Evolutionary conservation across 2,113 vertebrate genomes (phyloP), one percentile per base, ranked within the genome.

Genomic region (Hiodon alosoides): DNA sequence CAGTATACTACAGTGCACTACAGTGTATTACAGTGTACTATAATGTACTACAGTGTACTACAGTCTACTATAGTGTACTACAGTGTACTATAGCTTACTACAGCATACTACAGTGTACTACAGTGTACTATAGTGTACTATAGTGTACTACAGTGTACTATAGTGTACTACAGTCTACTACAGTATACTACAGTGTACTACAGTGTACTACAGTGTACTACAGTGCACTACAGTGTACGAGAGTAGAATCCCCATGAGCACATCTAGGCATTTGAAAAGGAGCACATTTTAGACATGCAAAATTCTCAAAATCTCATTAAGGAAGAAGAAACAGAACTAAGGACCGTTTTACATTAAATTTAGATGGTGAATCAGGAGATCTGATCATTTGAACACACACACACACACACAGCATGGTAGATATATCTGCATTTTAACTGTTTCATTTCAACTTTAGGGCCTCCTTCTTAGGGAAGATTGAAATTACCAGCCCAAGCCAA

Each of bases 401-500:
- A 70, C 73, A 67, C 50, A 68, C 58, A 60, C 57, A 72, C 47
- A 50, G 46, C 50, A 6, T 52, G 55, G 68, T 11, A 55, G 16
- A 52, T n/a, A 13, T 7, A 55, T 69, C 52, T 69, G 46, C 13
- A 48, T 71, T 59, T 71, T 31, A 31, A 31, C 31, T 31, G 4
- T 60, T 16, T 31, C 6, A 71, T 58, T 59, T 31, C 31, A 71
- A 14, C 70, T 71, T 59, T 71, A 57, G 3, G 57, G 48, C 2
- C 6, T 8, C 13, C 55, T 69, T n/a, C 1, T 31, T 31, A 31
- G 31, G 31, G 31, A 31, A 31, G 31, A 31, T 2, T 31, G 31
- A 31, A 31, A 31, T 31, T n/a, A 4, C 66, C 64, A 17, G 16
- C 31, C 55, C 7, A 67, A 64, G 3, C 31, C 17, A 53, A 9